Base-by-base conservation (phyloP, 2,888 invertebrate species). In the Strigamia transsilvanica region DNA sequence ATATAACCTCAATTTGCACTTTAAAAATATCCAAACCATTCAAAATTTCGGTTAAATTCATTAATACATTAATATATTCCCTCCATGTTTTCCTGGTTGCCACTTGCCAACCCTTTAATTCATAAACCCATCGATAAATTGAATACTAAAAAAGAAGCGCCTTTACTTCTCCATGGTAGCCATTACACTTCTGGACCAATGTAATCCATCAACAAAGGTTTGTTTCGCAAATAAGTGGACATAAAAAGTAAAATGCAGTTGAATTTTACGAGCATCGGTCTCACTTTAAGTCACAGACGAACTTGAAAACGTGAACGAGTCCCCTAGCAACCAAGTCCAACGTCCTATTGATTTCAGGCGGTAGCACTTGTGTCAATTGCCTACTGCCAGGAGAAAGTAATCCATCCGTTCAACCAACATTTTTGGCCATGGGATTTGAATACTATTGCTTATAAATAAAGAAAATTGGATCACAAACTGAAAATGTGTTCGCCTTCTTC, bases 251-350 rank as follows among this genome's bases (percentile, higher is more conserved):
- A 18, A 56, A 56, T 56, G 56, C 56, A n/a, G 73, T 73, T 73
- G 73, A 73, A 73, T 73, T 73, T 73, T 27, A 73, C 73, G 73
- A 73, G 56, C 56, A 18, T 56, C 56, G 73, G 73, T 73, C 73
- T 73, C 73, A 73, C 73, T 73, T 73, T 73, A 73, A 73, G 73
- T 73, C 73, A 73, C 73, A 73, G 73, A 73, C 73, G 73, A 73
- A 73, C 73, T 73, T 73, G 73, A 73, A 73, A 73, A 73, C 73
- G 73, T 73, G 73, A 73, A 73, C 27, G 73, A 73, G 73, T 73
- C 73, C 73, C 73, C 73, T 73, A 73, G 73, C 73, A 73, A 73
- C 73, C 73, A 73, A 73, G 73, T 73, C 73, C 73, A 73, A 73
- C 73, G 73, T 73, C 73, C 73, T 73, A 73, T 73, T 73, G 73